Evolutionary conservation across 2,888 invertebrate species (phyloP).

Genomic region (Bedellia somnulentella): DNA sequence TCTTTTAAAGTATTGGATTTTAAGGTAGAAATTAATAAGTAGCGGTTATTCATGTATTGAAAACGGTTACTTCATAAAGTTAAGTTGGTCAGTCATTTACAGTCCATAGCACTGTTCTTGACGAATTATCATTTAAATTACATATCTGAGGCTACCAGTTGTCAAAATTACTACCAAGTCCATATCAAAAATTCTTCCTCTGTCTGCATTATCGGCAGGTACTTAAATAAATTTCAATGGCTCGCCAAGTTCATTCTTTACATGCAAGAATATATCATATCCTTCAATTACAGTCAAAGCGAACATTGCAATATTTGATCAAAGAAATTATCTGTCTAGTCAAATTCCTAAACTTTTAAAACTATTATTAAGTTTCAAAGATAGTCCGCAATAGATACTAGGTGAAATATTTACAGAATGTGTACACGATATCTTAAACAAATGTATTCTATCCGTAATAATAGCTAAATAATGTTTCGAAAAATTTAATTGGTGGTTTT

Average conservation of each 20-base stretch:
- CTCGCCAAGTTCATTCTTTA: neutral
- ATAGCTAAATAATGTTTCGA: slow-evolving; percentile 45
- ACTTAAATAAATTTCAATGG: too few species aligned
- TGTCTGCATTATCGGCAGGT: too few species aligned
- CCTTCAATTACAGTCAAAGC: slow-evolving; percentile 8
- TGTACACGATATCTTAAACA: slow-evolving; percentile 26
- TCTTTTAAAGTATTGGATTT: slow-evolving; percentile 32
- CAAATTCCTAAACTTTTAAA: slow-evolving; percentile 14
- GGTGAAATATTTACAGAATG: too few species aligned
- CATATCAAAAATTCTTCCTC: too few species aligned
- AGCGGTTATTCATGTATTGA: slow-evolving; percentile 18
- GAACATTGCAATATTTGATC: slow-evolving; percentile 8
- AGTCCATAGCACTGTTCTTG: neutral
- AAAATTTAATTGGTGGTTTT: slow-evolving; percentile 52
- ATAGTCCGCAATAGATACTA: too few species aligned
- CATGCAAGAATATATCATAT: slow-evolving; percentile 5
- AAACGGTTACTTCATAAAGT: neutral
- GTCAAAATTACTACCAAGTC: too few species aligned
- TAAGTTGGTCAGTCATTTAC: neutral
- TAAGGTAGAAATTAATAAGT: slow-evolving; percentile 31
- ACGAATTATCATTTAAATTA: neutral
- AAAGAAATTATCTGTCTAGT: slow-evolving; percentile 13
- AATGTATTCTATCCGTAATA: slow-evolving; percentile 25
- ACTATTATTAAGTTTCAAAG: neutral
- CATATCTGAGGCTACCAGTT: too few species aligned